Evolutionary conservation across 2,888 invertebrate species (phyloP), one percentile per base, ranked within the genome.

Genomic region (Rhagonycha lutea): DNA sequence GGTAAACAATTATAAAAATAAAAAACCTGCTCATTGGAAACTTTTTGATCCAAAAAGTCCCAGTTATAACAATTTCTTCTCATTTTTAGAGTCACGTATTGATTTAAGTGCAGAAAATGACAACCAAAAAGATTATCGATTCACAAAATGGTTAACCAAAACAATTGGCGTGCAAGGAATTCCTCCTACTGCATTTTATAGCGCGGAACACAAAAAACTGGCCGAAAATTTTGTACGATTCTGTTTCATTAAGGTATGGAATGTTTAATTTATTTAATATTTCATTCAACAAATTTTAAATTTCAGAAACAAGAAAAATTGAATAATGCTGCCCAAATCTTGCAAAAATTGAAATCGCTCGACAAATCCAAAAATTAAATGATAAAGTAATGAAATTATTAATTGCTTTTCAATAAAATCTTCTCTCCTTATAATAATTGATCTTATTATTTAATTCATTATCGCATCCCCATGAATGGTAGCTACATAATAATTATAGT

Each of bases 131-230:
- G 99, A 99, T 89, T 98, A 96, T 86, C 92, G 92, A 80, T 99
- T 99, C 88, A 97, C 97, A 0, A 96, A 98, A 88, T 99, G 98
- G 95, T 93, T 99, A 91, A 95, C 95, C 0, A 96, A 95, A 85
- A 95, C 97, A 84, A 93, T 96, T 82, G 96, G 98, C 61, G 89
- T 99, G 14, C 95, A 98, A 81, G 94, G 96, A 9, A 99, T 99
- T 80, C 99, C 99, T 1, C 95, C 97, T 0, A 94, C 95, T 62
- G 98, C 97, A 0, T 99, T 99, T 89, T 99, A 98, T 87, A 93
- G 93, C 18, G 89, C 91, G 4, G 89, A 89, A 8, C 92, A 98
- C 88, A 97, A 97, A 86, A 87, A 89, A 73, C 88, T 98, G 7
- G 97, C 93, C 0, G 96, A 97, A 86, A 91, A 96, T 86, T 95